These are phyloP conservation scores for Erinaceus europaeus DNA, from an alignment of 2,113 vertebrate species.

Conservation along the genomic window DNA sequence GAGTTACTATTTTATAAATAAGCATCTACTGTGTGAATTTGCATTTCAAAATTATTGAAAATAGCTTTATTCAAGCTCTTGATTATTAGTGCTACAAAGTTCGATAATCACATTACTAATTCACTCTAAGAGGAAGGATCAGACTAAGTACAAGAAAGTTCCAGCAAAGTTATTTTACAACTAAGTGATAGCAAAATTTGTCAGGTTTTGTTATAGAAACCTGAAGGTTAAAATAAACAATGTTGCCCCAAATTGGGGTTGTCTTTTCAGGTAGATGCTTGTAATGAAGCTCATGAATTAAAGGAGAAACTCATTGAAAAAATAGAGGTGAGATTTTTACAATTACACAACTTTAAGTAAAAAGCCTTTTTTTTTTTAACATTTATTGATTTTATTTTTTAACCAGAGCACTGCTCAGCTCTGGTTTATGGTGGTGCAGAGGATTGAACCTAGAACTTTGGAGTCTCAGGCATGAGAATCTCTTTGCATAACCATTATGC, in stretches of 20 bases:
- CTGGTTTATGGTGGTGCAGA: no score
- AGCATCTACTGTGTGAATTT: neutral
- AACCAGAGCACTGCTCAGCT: no score
- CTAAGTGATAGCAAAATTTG: neutral
- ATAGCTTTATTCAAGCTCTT: neutral
- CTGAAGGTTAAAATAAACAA: neutral
- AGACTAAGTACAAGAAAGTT: neutral
- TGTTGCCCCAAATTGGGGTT: neutral
- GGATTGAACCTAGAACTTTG: no score
- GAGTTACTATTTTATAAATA: neutral
- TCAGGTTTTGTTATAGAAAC: neutral
- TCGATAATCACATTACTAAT: neutral
- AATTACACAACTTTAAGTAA: neutral
- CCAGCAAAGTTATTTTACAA: neutral
- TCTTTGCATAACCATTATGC: no score
- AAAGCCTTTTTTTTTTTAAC: no score
- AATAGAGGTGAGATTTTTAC: constrained; percentile 43
- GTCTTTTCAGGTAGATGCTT: constrained; percentile 33
- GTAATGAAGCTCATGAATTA: constrained; percentile 36
- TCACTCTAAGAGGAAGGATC: neutral
- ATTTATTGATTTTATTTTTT: no score
- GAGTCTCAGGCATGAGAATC: no score
- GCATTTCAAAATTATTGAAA: neutral
- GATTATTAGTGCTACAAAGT: neutral
- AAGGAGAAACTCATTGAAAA: constrained; percentile 38